Conservation (phyloP, 2,113 vertebrate species). For the Ciconia boyciana region DNA sequence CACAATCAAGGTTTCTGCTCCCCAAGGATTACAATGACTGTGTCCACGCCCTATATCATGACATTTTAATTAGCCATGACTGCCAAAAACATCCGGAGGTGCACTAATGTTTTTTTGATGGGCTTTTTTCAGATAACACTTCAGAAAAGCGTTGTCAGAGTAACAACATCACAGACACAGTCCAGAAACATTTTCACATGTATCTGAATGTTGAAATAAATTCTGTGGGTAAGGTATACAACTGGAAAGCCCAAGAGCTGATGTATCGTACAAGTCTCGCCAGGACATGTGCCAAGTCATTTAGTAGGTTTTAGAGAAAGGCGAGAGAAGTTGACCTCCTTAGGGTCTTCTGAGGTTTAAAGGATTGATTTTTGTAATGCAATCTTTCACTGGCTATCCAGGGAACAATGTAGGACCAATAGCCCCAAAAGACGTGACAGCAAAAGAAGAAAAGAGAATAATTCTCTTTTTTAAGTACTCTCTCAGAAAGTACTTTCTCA, state of each 20-base stretch:
- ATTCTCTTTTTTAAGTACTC: neutral
- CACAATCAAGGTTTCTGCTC: neutral
- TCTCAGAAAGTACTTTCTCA: neutral
- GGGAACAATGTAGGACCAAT: rapidly evolving
- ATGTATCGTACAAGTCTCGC: neutral
- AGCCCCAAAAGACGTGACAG: neutral
- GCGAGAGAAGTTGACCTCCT: neutral
- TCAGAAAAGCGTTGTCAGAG: neutral
- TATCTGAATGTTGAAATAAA: neutral
- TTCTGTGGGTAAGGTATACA: neutral
- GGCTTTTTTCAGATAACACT: neutral
- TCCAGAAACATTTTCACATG: neutral
- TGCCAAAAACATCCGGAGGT: neutral
- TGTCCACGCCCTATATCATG: neutral
- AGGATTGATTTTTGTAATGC: neutral
- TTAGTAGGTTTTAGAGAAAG: neutral
- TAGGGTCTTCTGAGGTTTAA: neutral
- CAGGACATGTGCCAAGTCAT: rapidly evolving
- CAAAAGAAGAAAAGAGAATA: neutral
- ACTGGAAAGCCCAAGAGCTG: neutral
- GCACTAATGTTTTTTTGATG: neutral
- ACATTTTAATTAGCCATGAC: neutral
- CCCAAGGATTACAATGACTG: neutral
- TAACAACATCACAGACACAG: neutral
- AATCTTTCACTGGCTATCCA: neutral